Conservation (phyloP, 2,888 invertebrate genomes). For the Acleris laterana region DNA sequence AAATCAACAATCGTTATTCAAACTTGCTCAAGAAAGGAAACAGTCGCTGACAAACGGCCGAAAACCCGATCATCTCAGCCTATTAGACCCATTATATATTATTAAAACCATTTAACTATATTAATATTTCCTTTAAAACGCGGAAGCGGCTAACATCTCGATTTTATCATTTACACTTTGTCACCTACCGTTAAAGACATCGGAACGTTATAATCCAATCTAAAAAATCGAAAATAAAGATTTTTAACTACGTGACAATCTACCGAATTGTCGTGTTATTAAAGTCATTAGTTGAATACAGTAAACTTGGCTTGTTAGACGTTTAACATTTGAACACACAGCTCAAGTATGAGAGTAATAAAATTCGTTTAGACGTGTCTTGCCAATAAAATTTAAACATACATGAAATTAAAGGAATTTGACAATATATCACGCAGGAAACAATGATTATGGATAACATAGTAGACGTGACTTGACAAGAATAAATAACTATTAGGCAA, state of each 20-base stretch:
- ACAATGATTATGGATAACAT: constrained; percentile 1
- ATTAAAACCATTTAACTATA: constrained; percentile 32
- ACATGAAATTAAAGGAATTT: constrained; percentile 16
- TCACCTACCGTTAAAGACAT: constrained; percentile 38
- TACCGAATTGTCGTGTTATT: too few species aligned
- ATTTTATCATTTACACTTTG: constrained; percentile 38
- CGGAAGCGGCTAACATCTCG: constrained; percentile 38
- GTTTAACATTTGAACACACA: neutral
- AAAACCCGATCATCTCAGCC: constrained; percentile 28
- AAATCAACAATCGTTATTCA: constrained; percentile 28
- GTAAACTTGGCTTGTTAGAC: neutral
- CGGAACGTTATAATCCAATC: neutral
- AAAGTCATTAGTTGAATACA: too few species aligned
- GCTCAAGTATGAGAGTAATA: neutral
- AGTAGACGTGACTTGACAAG: too few species aligned
- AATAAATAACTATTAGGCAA: too few species aligned
- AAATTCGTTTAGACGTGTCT: constrained; percentile 12
- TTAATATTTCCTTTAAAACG: constrained; percentile 38
- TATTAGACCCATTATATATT: constrained; percentile 31
- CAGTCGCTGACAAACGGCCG: constrained; percentile 25
- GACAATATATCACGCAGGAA: constrained; percentile 10
- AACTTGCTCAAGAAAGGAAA: constrained; percentile 32
- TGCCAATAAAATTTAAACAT: constrained; percentile 2
- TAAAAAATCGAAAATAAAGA: too few species aligned
- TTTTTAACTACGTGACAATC: too few species aligned